phyloP scores from a whole-genome alignment of 2,797 vertebrate species.

The Craterocephalus amniculus region DNA sequence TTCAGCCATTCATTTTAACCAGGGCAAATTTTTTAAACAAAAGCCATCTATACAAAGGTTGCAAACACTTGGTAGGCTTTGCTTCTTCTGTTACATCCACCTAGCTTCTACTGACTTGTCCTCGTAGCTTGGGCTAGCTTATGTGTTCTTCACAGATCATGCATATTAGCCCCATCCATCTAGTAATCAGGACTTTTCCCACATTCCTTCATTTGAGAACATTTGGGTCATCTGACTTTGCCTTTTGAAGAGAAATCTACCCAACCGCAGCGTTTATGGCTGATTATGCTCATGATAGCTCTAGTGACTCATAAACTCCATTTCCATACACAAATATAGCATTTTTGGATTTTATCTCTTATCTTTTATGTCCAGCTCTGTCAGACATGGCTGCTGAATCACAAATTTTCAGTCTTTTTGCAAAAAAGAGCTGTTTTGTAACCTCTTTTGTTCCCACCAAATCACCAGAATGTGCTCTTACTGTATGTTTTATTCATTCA shows the following conservation, averaged over 20 bases:
- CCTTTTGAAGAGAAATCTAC: background rate
- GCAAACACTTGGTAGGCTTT: background rate
- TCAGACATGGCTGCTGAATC: conserved; percentile 38
- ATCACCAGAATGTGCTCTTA: conserved; percentile 62
- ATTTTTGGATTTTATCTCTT: conserved; percentile 28
- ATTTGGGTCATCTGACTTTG: background rate
- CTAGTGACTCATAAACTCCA: background rate
- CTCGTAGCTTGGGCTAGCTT: background rate
- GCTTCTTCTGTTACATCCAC: background rate
- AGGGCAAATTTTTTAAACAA: background rate
- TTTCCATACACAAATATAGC: conserved; percentile 4
- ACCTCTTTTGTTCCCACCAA: conserved; percentile 47
- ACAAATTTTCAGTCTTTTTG: conserved; percentile 43
- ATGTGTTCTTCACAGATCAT: background rate
- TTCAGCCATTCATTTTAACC: background rate
- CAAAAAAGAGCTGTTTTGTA: conserved; percentile 29
- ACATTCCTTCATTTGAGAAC: background rate
- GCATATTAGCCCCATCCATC: background rate
- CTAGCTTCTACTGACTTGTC: background rate
- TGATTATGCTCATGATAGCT: background rate
- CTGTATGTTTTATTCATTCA: conserved; percentile 57
- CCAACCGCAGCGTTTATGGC: background rate
- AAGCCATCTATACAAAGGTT: background rate
- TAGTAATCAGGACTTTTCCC: background rate
- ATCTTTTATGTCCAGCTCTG: conserved; percentile 9